Evolutionary conservation across 53 echinoderm and acorn worm genomes (phyloP).

Genomic region (Echinarachnius parma): DNA sequence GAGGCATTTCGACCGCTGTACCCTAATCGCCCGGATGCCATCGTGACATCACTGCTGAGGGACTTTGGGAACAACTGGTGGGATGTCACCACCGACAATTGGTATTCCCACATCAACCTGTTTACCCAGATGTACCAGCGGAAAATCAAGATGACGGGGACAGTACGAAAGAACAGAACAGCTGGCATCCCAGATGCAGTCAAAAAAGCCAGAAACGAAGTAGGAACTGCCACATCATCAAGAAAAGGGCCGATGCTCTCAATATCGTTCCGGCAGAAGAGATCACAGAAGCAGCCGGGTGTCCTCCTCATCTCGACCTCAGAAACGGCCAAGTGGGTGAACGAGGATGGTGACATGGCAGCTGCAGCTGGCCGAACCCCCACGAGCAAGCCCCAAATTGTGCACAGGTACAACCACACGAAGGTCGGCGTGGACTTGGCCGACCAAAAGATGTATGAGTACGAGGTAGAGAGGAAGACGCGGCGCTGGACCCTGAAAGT

Average conservation of each 20-base stretch:
- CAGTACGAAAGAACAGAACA: slow-evolving; percentile 21
- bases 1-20: not conserved
- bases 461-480: slow-evolving; percentile 2
- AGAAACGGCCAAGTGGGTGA: not conserved
- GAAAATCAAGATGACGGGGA: slow-evolving; percentile 23
- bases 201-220: not conserved
- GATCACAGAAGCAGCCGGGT: slow-evolving; percentile 18
- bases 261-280: slow-evolving; percentile 8
- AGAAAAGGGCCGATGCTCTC: not conserved
- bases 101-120: slow-evolving; percentile 7
- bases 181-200: slow-evolving; percentile 16
- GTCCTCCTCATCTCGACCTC: slow-evolving; percentile 12
- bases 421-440: slow-evolving; percentile 19
- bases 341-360: not conserved
- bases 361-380: too few species aligned
- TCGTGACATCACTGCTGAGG: not conserved
- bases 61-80: slow-evolving; percentile 2
- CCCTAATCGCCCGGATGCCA: slow-evolving; percentile 4
- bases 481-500: slow-evolving; percentile 13
- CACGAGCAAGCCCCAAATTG: slow-evolving; percentile 5
- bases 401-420: slow-evolving; percentile 2
- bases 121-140: slow-evolving; percentile 3
- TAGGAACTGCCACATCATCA: not conserved
- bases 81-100: slow-evolving; percentile 21
- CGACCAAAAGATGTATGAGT: slow-evolving; percentile 15